Evolutionary conservation across 2,797 vertebrate species (phyloP).

Genomic region (Heliangelus exortis): DNA sequence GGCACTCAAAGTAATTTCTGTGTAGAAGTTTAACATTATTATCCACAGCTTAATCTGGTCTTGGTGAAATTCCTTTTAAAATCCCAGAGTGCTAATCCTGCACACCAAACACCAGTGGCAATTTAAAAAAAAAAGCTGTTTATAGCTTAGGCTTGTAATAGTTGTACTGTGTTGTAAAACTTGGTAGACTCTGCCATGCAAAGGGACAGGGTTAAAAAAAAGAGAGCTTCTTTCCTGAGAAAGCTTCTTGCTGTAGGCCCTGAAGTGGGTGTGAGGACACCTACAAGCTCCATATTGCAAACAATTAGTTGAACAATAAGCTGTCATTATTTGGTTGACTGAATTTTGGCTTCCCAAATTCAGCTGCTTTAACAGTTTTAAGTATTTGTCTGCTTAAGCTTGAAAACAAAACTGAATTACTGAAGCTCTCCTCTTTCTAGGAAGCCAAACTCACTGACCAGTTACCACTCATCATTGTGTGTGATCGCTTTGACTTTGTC

Average conservation of each 20-base stretch:
- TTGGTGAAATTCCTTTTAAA: conserved; percentile 14
- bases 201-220: conserved; percentile 10
- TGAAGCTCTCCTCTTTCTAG: conserved; percentile 76
- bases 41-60: neutral
- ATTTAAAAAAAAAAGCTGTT: conserved; percentile 35
- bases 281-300: neutral
- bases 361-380: conserved; percentile 44
- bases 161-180: conserved; percentile 65
- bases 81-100: conserved; percentile 78
- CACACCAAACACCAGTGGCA: conserved; percentile 61
- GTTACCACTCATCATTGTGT: conserved; percentile 97
- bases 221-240: neutral
- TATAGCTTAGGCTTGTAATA: conserved; percentile 65
- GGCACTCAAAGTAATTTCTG: neutral
- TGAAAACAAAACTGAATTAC: neutral
- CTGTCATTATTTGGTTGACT: neutral
- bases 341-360: conserved; percentile 47
- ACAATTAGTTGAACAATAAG: neutral
- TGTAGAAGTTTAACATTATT: neutral
- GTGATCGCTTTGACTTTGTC: conserved; percentile 98
- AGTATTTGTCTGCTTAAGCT: conserved; percentile 15
- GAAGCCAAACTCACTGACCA: conserved; percentile 99
- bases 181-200: conserved; percentile 26
- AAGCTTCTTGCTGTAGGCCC: conserved; percentile 43
- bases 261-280: neutral